phyloP scores from a whole-genome alignment of 2,797 vertebrate species.

The Phyllotis vaccarum region DNA sequence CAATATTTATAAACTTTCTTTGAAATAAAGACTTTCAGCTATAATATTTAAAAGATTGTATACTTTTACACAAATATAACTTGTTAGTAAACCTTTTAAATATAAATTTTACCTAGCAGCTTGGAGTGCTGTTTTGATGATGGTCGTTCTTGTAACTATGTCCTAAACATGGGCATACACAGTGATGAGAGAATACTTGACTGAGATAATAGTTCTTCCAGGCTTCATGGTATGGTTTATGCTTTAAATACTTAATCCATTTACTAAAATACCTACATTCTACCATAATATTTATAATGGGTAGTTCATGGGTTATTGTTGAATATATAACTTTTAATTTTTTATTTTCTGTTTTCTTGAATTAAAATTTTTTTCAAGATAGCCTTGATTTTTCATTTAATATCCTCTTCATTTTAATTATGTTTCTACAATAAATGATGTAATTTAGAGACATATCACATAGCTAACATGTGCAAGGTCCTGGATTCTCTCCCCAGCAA shows the following conservation, averaged over 20 bases:
- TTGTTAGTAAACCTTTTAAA: constrained; percentile 48
- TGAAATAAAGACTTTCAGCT: constrained; percentile 46
- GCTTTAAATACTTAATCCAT: constrained; percentile 38
- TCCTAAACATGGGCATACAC: not conserved
- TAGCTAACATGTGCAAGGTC: not conserved
- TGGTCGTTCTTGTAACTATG: not conserved
- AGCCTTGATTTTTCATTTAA: not conserved
- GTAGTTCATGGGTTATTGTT: not conserved
- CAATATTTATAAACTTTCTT: constrained; percentile 34
- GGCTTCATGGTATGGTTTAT: not conserved
- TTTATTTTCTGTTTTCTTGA: not conserved
- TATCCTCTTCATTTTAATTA: constrained; percentile 3
- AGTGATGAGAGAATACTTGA: not conserved
- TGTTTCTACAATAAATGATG: not conserved
- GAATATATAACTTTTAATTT: not conserved
- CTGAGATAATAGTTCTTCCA: constrained; percentile 20
- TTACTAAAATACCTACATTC: constrained; percentile 8
- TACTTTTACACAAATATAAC: constrained; percentile 40
- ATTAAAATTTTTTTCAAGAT: not conserved
- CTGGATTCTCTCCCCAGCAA: not conserved
- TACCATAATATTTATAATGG: not conserved
- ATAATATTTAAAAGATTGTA: constrained; percentile 26
- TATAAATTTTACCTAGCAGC: constrained; percentile 1
- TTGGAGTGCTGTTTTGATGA: constrained; percentile 35
- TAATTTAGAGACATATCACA: not conserved